Conservation (phyloP, 2,113 vertebrate species). For the Sclerurus mexicanus region DNA sequence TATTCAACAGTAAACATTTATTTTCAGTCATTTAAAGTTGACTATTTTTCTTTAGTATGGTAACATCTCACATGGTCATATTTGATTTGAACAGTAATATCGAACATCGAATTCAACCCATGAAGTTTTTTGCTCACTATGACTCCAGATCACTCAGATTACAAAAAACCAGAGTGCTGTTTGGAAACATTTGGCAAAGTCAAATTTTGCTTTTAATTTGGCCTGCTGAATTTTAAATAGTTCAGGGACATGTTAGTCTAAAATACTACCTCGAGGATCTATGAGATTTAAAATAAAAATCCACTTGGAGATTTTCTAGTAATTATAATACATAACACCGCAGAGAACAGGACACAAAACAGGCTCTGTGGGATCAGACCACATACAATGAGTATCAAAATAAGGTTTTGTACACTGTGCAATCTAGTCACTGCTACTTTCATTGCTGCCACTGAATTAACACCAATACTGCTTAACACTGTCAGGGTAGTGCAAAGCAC, state of each 20-base stretch:
- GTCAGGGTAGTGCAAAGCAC: background rate
- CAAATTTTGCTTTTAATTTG: background rate
- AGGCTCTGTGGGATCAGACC: background rate
- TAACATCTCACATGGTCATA: background rate
- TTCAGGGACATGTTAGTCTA: background rate
- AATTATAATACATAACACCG: background rate
- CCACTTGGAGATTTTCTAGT: background rate
- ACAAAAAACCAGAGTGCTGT: background rate
- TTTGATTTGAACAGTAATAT: background rate
- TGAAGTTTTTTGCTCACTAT: background rate
- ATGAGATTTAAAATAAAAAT: background rate
- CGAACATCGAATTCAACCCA: background rate
- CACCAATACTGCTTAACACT: background rate
- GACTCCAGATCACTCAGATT: background rate
- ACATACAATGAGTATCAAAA: background rate
- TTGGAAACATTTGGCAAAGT: background rate
- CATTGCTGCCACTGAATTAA: background rate
- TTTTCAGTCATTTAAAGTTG: background rate
- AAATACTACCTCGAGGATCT: background rate
- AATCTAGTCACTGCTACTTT: background rate
- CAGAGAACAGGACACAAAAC: background rate
- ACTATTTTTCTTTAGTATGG: background rate
- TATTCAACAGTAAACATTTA: background rate
- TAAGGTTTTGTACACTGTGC: rapidly evolving
- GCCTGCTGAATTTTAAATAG: background rate